Conservation (phyloP, 2,797 vertebrate genomes). For the Galago senegalensis region DNA sequence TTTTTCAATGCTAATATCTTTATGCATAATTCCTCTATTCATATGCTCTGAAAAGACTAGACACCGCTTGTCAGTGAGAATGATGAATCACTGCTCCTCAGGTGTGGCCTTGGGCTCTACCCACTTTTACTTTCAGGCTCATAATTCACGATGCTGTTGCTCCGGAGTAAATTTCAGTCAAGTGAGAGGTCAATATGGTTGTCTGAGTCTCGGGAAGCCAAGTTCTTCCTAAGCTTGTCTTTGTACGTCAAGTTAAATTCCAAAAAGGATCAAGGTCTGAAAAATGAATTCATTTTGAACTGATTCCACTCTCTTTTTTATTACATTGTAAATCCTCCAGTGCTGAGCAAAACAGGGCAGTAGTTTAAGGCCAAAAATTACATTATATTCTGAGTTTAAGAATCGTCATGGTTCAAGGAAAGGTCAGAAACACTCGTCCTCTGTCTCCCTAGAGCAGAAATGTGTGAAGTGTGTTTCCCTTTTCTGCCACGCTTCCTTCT, state of each 20-base stretch:
- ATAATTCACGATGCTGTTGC: slow-evolving; percentile 5
- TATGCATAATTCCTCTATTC: slow-evolving; percentile 75
- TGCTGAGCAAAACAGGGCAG: slow-evolving; percentile 76
- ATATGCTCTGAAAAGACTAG: slow-evolving; percentile 77
- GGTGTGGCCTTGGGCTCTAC: slow-evolving; percentile 68
- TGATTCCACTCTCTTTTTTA: slow-evolving; percentile 78
- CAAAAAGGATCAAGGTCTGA: slow-evolving; percentile 76
- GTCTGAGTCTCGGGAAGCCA: slow-evolving; percentile 18
- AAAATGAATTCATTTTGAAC: slow-evolving; percentile 81
- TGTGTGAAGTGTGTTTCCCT: slow-evolving; percentile 85
- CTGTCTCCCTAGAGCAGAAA: slow-evolving; percentile 81
- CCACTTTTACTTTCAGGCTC: slow-evolving; percentile 48
- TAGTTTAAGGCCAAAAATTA: slow-evolving; percentile 82
- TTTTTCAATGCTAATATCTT: slow-evolving; percentile 86
- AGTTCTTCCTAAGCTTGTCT: slow-evolving; percentile 70
- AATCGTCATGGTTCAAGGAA: slow-evolving; percentile 82
- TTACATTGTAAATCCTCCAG: slow-evolving; percentile 79
- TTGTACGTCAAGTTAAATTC: slow-evolving; percentile 69
- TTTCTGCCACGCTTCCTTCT: slow-evolving; percentile 79
- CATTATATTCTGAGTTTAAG: slow-evolving; percentile 82
- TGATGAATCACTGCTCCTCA: slow-evolving; percentile 72
- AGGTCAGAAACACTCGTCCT: slow-evolving; percentile 84
- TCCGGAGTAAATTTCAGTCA: slow-evolving; percentile 53
- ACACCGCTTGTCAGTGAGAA: slow-evolving; percentile 77
- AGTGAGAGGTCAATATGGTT: slow-evolving; percentile 49